Conservation (phyloP, 2,113 vertebrate genomes). For the Rhinopomastus cyanomelas region DNA sequence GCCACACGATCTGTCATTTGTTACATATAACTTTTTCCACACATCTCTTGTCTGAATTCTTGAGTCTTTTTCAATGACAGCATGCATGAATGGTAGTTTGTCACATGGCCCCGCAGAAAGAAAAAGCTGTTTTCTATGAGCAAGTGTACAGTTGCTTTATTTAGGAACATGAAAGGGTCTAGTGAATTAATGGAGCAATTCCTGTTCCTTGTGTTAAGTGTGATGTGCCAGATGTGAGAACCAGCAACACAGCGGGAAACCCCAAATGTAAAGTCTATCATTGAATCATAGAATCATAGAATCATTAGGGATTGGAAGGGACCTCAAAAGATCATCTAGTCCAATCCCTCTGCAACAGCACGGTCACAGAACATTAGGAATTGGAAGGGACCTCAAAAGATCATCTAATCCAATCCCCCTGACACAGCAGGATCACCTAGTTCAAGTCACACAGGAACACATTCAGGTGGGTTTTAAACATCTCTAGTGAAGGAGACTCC, state of each 20-base stretch:
- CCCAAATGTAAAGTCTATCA: neutral
- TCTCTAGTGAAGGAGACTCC: too few species aligned
- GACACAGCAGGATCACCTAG: too few species aligned
- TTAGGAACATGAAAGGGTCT: neutral
- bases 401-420: too few species aligned
- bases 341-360: too few species aligned
- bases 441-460: too few species aligned
- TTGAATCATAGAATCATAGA: too few species aligned
- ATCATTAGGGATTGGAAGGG: too few species aligned
- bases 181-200: neutral
- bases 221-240: neutral
- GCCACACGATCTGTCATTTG: neutral
- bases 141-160: neutral
- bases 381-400: too few species aligned
- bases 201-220: neutral
- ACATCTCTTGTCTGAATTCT: slow-evolving; percentile 10
- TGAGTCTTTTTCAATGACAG: neutral
- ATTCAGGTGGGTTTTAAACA: too few species aligned
- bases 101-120: neutral
- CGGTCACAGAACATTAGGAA: too few species aligned
- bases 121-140: neutral
- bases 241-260: neutral
- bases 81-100: neutral
- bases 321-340: too few species aligned
- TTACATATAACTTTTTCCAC: slow-evolving; percentile 38